A percentile compares a stretch with the other conserved stretches of the same genome.
Conservation (phyloP, 1,140 invertebrate genomes). For the Pseudomyrmex flavicornis region DNA sequence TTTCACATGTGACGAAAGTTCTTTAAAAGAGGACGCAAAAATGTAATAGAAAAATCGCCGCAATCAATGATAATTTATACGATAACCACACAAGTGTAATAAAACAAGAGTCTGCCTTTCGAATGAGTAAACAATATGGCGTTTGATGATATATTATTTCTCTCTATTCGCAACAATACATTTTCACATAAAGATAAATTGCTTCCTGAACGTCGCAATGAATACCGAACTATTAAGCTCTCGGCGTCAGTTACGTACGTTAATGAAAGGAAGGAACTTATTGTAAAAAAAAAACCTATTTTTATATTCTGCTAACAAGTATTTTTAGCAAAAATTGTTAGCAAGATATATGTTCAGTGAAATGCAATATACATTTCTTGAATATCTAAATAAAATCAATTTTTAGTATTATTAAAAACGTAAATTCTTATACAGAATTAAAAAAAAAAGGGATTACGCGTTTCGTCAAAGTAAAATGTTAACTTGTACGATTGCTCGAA, state of each 20-base stretch:
- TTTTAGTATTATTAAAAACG: too few species aligned
- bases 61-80: slow-evolving; percentile 5
- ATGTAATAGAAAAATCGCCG: not conserved
- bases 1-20: not conserved
- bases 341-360: not conserved
- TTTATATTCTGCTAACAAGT: not conserved
- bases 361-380: not conserved
- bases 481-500: not conserved
- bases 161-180: too few species aligned
- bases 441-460: too few species aligned
- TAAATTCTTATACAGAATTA: too few species aligned
- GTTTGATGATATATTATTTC: too few species aligned
- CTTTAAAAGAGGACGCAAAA: not conserved
- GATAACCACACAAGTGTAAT: not conserved
- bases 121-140: too few species aligned
- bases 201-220: not conserved
- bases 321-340: not conserved
- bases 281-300: not conserved
- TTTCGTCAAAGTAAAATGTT: too few species aligned
- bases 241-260: not conserved
- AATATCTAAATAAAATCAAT: not conserved
- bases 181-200: slow-evolving; percentile 13
- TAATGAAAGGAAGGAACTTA: not conserved
- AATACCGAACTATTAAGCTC: not conserved
- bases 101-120: not conserved